Evolutionary conservation across 2,113 vertebrate genomes (phyloP).

Genomic region (Hippocampus comes): DNA sequence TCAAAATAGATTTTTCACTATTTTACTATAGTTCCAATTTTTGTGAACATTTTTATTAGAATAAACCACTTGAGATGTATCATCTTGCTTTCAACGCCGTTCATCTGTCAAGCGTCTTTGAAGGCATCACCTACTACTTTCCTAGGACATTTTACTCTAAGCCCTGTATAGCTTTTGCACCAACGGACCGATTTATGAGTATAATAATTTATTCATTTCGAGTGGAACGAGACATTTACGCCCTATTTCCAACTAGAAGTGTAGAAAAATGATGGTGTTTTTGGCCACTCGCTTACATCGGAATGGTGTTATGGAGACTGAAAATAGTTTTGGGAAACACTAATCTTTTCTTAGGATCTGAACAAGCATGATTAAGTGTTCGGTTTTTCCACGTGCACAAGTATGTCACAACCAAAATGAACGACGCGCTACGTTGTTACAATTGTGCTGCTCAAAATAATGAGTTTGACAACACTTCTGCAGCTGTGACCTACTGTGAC

Average conservation of each 20-base stretch:
- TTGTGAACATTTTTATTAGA: background rate
- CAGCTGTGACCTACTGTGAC: background rate
- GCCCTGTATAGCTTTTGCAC: background rate
- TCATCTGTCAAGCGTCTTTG: background rate
- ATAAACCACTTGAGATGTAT: background rate
- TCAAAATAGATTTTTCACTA: no score
- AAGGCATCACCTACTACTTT: conserved; percentile 4
- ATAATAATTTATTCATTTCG: background rate
- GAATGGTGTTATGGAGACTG: background rate
- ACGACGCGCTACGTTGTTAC: background rate
- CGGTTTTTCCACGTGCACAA: background rate
- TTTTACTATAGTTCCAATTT: no score
- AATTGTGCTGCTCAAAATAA: background rate
- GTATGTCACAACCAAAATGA: background rate
- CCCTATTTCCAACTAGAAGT: background rate
- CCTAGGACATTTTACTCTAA: conserved; percentile 16
- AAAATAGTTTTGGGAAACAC: background rate
- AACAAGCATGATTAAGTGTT: background rate
- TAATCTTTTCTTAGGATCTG: background rate
- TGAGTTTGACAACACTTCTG: background rate
- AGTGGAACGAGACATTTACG: background rate
- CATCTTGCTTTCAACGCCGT: background rate
- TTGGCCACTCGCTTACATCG: background rate
- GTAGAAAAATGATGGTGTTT: background rate
- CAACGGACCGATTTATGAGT: background rate